A percentile compares a stretch with the other conserved stretches of the same genome.
phyloP scores from a whole-genome alignment of 2,888 invertebrate species.

The Yponomeuta cagnagella region DNA sequence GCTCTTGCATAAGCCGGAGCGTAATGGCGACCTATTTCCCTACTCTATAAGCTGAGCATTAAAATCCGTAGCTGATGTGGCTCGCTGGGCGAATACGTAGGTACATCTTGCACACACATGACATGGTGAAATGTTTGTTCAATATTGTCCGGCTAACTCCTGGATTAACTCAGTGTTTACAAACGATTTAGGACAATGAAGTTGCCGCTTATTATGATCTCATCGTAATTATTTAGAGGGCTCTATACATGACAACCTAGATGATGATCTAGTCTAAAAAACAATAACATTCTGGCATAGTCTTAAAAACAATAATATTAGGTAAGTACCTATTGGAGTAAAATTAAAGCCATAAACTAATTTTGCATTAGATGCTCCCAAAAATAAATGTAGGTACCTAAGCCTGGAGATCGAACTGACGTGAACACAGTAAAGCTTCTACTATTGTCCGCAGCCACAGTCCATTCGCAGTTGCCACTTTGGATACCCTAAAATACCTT shows the following conservation, averaged over 20 bases:
- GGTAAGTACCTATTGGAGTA: not conserved
- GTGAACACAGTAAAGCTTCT: constrained; percentile 12
- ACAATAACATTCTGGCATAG: no score
- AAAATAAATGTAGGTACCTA: not conserved
- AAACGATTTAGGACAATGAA: constrained; percentile 15
- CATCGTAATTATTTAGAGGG: not conserved
- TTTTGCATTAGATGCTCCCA: not conserved
- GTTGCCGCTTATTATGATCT: not conserved
- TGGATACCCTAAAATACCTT: constrained; percentile 48
- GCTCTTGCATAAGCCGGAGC: constrained; percentile 40
- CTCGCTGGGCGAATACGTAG: constrained; percentile 26
- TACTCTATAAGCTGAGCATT: constrained; percentile 44
- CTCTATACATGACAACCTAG: no score
- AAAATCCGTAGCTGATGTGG: constrained; percentile 39
- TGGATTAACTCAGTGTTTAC: constrained; percentile 33
- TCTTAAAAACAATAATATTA: no score
- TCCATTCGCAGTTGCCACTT: constrained; percentile 39
- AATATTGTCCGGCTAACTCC: constrained; percentile 26
- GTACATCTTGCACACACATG: not conserved
- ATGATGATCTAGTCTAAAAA: no score
- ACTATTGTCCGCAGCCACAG: not conserved
- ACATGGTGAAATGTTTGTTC: constrained; percentile 32
- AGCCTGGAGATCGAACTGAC: not conserved
- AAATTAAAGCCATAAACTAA: not conserved
- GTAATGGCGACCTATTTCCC: constrained; percentile 50